phyloP scores from a whole-genome alignment of 1,140 invertebrate species.

The Drosophila leontia region DNA sequence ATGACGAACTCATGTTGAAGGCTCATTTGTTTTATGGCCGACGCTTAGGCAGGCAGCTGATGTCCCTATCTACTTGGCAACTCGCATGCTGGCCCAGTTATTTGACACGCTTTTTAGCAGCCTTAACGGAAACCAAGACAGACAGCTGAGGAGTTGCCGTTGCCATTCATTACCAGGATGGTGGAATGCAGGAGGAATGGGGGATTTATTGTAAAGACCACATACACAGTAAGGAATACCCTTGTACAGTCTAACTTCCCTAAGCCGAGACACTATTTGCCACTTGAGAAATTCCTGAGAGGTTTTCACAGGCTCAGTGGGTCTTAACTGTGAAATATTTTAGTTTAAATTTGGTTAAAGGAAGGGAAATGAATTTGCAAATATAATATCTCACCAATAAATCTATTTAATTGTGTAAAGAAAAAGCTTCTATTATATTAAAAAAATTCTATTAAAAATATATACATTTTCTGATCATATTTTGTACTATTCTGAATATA shows the following conservation, averaged over 20 bases:
- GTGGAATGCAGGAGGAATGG: neutral
- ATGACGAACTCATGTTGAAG: slow-evolving; percentile 77
- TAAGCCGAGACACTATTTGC: neutral
- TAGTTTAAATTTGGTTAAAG: neutral
- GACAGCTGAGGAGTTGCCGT: slow-evolving; percentile 54
- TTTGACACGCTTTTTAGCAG: slow-evolving; percentile 75
- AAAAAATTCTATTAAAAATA: neutral
- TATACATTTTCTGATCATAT: neutral
- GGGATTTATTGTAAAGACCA: slow-evolving; percentile 10
- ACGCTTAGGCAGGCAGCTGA: slow-evolving; percentile 72
- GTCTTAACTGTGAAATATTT: neutral
- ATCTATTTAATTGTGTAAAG: too few relatives aligned
- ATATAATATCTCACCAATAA: neutral
- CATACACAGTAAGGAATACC: neutral
- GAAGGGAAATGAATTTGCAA: neutral
- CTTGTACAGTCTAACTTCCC: slow-evolving; percentile 1
- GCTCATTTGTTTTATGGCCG: slow-evolving; percentile 79
- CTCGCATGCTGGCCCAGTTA: slow-evolving; percentile 62
- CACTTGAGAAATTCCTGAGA: neutral
- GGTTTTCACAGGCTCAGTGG: neutral
- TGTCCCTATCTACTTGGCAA: slow-evolving; percentile 2
- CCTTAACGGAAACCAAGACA: slow-evolving; percentile 42
- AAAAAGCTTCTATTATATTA: neutral
- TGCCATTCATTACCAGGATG: slow-evolving; percentile 65
- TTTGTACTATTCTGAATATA: neutral